phyloP scores from a whole-genome alignment of 1,140 invertebrate genomes.

The Aphidius ervi region DNA sequence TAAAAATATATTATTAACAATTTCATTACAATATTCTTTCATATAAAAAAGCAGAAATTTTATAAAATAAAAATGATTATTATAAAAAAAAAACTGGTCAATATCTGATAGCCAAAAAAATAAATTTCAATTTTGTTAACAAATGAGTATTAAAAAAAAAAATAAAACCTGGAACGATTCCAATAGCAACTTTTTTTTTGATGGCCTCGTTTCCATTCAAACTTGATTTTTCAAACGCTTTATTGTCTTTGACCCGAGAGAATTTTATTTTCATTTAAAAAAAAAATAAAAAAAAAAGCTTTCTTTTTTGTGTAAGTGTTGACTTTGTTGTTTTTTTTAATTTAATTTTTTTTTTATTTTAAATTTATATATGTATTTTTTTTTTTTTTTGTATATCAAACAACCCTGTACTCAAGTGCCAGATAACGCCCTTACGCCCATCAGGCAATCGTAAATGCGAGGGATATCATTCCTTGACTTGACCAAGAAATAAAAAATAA shows the following conservation, averaged over 20 bases:
- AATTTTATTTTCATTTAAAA: no score
- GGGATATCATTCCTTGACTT: background rate
- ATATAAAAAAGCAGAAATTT: no score
- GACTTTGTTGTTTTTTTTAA: background rate
- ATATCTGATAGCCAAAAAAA: no score
- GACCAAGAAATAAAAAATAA: background rate
- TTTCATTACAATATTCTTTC: no score
- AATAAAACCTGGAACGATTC: background rate
- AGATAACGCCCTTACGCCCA: conserved; percentile 9
- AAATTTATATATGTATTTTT: no score
- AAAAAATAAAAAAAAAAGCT: no score
- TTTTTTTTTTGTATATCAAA: background rate
- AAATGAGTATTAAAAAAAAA: background rate
- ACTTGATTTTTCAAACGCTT: background rate
- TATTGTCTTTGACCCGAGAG: no score
- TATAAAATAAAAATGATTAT: no score
- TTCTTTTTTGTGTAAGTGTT: no score
- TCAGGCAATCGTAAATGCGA: conserved; percentile 6
- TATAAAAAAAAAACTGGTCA: no score
- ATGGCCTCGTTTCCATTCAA: background rate
- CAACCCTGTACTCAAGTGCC: conserved; percentile 2
- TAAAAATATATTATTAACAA: no score
- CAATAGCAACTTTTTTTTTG: conserved; percentile 1
- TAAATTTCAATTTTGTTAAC: no score
- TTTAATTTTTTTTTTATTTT: conserved; percentile 1